Conservation (phyloP, 2,888 invertebrate species). For the Drosophila maculinotata region DNA sequence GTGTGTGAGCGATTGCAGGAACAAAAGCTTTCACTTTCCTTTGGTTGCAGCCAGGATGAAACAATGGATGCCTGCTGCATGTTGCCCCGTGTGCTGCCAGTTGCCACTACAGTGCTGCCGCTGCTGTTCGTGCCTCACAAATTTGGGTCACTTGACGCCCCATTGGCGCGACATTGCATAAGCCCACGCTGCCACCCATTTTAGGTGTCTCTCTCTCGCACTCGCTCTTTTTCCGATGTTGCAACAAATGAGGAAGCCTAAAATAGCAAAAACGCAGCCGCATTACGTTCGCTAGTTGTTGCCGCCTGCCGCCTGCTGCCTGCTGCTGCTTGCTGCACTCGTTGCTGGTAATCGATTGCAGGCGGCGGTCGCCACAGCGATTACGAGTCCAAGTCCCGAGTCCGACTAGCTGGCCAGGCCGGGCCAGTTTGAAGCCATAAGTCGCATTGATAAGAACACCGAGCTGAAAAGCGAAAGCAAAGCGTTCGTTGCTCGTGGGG, state of each 20-base stretch:
- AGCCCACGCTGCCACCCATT: constrained; percentile 48
- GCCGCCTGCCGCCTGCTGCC: not conserved
- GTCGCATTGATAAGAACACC: constrained; percentile 72
- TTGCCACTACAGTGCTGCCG: not conserved
- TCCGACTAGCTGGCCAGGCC: constrained; percentile 42
- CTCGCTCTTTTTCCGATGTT: constrained; percentile 24
- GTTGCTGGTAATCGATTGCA: constrained; percentile 53
- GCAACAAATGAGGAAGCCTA: constrained; percentile 78
- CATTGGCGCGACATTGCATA: constrained; percentile 49
- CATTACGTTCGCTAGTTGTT: constrained; percentile 56
- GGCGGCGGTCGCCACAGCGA: constrained; percentile 24
- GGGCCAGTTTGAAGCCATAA: constrained; percentile 73
- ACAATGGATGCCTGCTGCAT: constrained; percentile 48
- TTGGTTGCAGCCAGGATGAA: constrained; percentile 39
- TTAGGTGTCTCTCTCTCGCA: constrained; percentile 25
- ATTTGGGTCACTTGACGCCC: constrained; percentile 63
- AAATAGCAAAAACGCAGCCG: constrained; percentile 64
- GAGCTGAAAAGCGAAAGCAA: constrained; percentile 20
- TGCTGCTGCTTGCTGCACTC: constrained; percentile 26
- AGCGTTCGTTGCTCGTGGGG: constrained; percentile 31
- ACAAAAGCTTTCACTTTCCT: constrained; percentile 57
- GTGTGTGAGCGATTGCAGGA: not conserved
- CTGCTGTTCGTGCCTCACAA: constrained; percentile 30
- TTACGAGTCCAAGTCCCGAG: constrained; percentile 23
- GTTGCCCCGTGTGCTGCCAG: constrained; percentile 12